A percentile compares a stretch with the other conserved stretches of the same genome.
Evolutionary conservation across 2,113 vertebrate species (phyloP).

Genomic region (Hypocryptadius cinnamomeus): DNA sequence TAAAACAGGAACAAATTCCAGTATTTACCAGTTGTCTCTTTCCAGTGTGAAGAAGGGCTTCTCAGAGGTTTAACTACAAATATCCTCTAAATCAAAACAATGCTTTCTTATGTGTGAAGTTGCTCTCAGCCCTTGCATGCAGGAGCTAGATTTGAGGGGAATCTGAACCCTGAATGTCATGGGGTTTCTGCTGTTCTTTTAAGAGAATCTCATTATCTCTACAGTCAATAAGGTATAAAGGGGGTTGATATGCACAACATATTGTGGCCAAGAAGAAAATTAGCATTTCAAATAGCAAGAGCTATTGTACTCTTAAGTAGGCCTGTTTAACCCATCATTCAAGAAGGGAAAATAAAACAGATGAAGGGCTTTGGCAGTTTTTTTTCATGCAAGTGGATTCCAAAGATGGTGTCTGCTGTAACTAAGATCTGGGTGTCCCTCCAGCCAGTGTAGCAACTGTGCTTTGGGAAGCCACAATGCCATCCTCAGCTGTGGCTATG

Average conservation of each 20-base stretch:
- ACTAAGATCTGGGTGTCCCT: conserved; percentile 57
- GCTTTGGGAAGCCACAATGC: conserved; percentile 48
- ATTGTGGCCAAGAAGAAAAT: conserved; percentile 52
- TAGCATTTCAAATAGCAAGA: conserved; percentile 58
- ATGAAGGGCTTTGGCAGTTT: conserved; percentile 45
- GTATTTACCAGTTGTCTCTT: background rate
- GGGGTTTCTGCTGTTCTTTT: conserved; percentile 19
- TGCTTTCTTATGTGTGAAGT: background rate
- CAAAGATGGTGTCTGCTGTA: conserved; percentile 61
- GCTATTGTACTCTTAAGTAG: conserved; percentile 55
- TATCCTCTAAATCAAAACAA: background rate
- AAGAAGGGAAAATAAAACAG: conserved; percentile 53
- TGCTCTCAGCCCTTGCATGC: background rate
- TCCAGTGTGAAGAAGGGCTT: background rate
- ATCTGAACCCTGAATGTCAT: background rate
- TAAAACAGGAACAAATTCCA: background rate
- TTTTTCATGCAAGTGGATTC: conserved; percentile 1
- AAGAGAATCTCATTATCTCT: conserved; percentile 35
- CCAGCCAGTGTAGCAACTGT: conserved; percentile 2
- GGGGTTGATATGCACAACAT: conserved; percentile 16
- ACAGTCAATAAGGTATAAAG: conserved; percentile 34
- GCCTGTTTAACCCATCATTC: conserved; percentile 42
- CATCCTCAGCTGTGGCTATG: conserved; percentile 43
- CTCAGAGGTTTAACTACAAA: background rate
- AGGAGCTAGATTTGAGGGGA: background rate